Conservation (phyloP, 1,140 invertebrate genomes). For the Drosophila parvula region DNA sequence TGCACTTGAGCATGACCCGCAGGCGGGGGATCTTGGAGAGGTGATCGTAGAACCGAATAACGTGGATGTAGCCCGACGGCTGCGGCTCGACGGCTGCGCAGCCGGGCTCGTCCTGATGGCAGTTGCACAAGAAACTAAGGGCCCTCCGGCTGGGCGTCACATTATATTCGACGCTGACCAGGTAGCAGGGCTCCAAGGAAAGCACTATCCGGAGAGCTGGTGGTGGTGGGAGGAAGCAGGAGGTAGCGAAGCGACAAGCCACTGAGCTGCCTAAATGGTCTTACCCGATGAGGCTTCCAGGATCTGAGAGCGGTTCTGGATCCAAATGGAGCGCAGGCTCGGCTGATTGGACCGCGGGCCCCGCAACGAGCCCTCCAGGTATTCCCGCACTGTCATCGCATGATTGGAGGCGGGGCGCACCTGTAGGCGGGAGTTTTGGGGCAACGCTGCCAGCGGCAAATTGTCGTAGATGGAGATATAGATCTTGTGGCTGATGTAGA, state of each 20-base stretch:
- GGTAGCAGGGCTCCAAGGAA: slow-evolving; percentile 67
- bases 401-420: slow-evolving; percentile 15
- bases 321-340: slow-evolving; percentile 56
- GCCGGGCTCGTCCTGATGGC: not conserved
- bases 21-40: slow-evolving; percentile 57
- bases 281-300: slow-evolving; percentile 59
- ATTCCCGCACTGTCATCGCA: slow-evolving; percentile 28
- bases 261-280: slow-evolving; percentile 3
- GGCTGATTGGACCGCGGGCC: slow-evolving; percentile 18
- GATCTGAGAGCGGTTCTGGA: slow-evolving; percentile 48
- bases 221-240: not conserved
- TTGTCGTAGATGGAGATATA: slow-evolving; percentile 78
- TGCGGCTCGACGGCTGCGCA: slow-evolving; percentile 35
- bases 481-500: slow-evolving; percentile 79
- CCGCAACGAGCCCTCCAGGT: slow-evolving; percentile 14
- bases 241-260: not conserved
- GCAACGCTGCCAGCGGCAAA: slow-evolving; percentile 60
- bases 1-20: slow-evolving; percentile 53
- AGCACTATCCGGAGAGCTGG: slow-evolving; percentile 59
- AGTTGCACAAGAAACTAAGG: slow-evolving; percentile 62
- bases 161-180: slow-evolving; percentile 62
- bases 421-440: slow-evolving; percentile 11
- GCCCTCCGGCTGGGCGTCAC: slow-evolving; percentile 28
- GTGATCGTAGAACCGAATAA: slow-evolving; percentile 65
- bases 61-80: slow-evolving; percentile 6